phyloP scores from a whole-genome alignment of 2,113 vertebrate genomes.

The Paracanthobrama guichenoti region DNA sequence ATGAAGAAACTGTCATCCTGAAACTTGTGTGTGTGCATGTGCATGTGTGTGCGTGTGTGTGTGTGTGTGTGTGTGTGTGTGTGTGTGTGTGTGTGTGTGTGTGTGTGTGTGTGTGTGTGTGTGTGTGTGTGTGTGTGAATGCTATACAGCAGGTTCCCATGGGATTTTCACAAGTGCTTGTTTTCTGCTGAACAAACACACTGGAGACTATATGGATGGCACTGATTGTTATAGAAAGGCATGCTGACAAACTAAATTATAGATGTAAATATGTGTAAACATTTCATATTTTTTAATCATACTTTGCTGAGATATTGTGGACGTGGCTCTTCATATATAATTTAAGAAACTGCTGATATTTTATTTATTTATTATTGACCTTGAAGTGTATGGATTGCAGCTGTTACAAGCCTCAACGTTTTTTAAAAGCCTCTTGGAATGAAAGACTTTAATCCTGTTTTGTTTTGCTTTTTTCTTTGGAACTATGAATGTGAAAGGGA shows the following conservation, averaged over 20 bases:
- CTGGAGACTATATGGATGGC: constrained; percentile 25
- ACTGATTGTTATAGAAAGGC: constrained; percentile 18
- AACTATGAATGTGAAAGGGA: background rate
- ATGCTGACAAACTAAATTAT: constrained; percentile 15
- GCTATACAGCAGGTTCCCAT: background rate
- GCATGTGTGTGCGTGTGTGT: background rate
- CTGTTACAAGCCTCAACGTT: background rate
- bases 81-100: background rate
- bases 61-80: background rate
- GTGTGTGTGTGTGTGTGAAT: background rate
- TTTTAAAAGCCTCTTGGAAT: constrained; percentile 12
- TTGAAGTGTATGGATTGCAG: constrained; percentile 32
- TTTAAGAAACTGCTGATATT: constrained; percentile 32
- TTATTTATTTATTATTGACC: constrained; percentile 38
- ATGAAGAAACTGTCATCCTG: background rate
- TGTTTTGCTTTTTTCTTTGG: background rate
- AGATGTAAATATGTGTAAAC: constrained; percentile 33
- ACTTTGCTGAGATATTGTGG: constrained; percentile 23
- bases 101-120: background rate
- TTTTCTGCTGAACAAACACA: background rate
- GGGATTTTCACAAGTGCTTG: constrained; percentile 4
- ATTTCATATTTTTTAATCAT: constrained; percentile 21
- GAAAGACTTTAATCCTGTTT: constrained; percentile 6
- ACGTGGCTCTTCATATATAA: constrained; percentile 15
- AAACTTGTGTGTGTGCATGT: background rate